A percentile compares a stretch with the other conserved stretches of the same genome.
Evolutionary conservation across 2,888 invertebrate genomes (phyloP).

Genomic region (Drosophila meridionalis): DNA sequence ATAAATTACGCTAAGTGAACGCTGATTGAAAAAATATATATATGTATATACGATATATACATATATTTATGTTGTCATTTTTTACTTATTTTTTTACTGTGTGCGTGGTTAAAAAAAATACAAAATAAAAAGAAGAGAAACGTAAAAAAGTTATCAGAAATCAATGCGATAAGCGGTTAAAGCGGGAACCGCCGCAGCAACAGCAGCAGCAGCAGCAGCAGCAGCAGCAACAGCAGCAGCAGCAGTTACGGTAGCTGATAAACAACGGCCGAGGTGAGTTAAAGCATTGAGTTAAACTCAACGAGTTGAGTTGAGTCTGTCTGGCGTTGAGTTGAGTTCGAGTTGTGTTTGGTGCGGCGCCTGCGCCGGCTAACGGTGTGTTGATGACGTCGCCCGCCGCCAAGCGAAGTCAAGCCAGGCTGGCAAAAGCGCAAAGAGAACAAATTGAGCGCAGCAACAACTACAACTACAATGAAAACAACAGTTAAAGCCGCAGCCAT

Average conservation of each 20-base stretch:
- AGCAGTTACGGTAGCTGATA: constrained; percentile 50
- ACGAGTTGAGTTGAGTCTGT: constrained; percentile 19
- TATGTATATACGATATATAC: constrained; percentile 6
- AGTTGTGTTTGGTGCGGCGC: constrained; percentile 24
- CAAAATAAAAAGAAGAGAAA: constrained; percentile 35
- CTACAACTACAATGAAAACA: constrained; percentile 32
- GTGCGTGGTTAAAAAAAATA: constrained; percentile 30
- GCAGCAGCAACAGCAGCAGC: constrained; percentile 27
- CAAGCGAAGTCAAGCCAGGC: constrained; percentile 34
- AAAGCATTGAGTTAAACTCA: constrained; percentile 54
- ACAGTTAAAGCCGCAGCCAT: constrained; percentile 36
- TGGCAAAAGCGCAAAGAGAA: constrained; percentile 66
- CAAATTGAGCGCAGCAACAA: constrained; percentile 44
- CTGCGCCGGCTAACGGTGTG: constrained; percentile 39
- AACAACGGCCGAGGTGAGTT: constrained; percentile 62
- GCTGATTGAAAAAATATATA: constrained; percentile 47
- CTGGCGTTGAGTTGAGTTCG: constrained; percentile 21
- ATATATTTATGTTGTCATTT: constrained; percentile 39
- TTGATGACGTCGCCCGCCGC: constrained; percentile 46
- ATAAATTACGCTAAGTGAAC: constrained; percentile 56
- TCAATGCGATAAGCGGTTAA: constrained; percentile 70
- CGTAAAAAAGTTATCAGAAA: constrained; percentile 67
- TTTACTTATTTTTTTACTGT: constrained; percentile 49
- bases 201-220: constrained; percentile 35
- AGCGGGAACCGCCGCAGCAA: constrained; percentile 45